phyloP scores from a whole-genome alignment of 2,888 invertebrate genomes.

The Liopterus haemorrhoidalis region DNA sequence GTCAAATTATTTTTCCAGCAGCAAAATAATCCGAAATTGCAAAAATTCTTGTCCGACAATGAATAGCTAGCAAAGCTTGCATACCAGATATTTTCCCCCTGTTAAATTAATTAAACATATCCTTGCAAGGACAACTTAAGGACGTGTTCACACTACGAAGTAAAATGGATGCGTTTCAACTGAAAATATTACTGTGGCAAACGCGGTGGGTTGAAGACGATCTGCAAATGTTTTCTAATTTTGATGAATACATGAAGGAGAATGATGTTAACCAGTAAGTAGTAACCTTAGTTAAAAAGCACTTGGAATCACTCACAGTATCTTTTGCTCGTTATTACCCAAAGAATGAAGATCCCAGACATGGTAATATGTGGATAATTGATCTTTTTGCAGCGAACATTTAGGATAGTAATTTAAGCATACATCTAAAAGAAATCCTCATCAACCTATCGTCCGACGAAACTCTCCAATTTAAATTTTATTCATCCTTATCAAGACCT shows the following conservation, averaged over 20 bases:
- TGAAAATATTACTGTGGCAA: slow-evolving; percentile 12
- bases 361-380: slow-evolving; percentile 20
- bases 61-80: slow-evolving; percentile 14
- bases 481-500: no score
- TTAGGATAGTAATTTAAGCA: slow-evolving; percentile 25
- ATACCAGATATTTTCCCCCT: slow-evolving; percentile 18
- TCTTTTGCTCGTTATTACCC: slow-evolving; percentile 18
- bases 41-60: slow-evolving; percentile 19
- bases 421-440: slow-evolving; percentile 26
- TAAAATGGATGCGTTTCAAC: slow-evolving; percentile 20
- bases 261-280: slow-evolving; percentile 11
- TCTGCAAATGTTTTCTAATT: slow-evolving; percentile 20
- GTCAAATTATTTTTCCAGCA: slow-evolving; percentile 19
- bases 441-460: slow-evolving; percentile 24
- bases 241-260: slow-evolving; percentile 10
- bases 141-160: slow-evolving; percentile 19
- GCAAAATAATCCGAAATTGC: slow-evolving; percentile 16
- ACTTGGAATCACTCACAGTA: slow-evolving; percentile 9
- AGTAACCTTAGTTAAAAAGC: slow-evolving; percentile 4
- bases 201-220: slow-evolving; percentile 12
- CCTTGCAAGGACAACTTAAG: slow-evolving; percentile 19
- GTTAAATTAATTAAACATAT: slow-evolving; percentile 19
- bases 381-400: slow-evolving; percentile 21
- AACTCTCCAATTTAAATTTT: slow-evolving; percentile 10
- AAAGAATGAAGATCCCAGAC: slow-evolving; percentile 23